These are phyloP conservation scores for Blastobasis lacticolella DNA, from an alignment of 2,888 invertebrate species.

Conservation along the genomic window DNA sequence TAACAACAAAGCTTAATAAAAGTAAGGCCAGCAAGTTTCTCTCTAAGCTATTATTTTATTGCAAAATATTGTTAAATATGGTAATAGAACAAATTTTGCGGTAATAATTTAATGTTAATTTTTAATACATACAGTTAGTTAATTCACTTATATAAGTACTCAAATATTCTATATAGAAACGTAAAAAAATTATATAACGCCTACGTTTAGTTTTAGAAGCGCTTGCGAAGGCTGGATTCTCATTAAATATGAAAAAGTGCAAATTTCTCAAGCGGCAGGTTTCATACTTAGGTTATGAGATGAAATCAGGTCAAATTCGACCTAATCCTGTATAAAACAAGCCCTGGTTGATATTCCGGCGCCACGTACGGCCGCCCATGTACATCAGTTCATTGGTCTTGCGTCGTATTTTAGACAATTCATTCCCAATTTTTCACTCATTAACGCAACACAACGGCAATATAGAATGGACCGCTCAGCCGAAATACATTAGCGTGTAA, in stretches of 20 bases:
- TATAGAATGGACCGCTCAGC: constrained; percentile 14
- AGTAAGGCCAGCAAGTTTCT: too few relatives aligned
- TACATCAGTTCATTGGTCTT: constrained; percentile 18
- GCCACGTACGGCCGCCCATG: constrained; percentile 19
- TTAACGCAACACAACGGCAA: constrained; percentile 14
- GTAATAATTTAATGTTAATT: too few relatives aligned
- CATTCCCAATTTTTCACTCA: constrained; percentile 17
- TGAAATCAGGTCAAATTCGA: constrained; percentile 18
- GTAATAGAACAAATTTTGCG: too few relatives aligned
- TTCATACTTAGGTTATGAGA: constrained; percentile 23
- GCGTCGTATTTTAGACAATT: constrained; percentile 15
- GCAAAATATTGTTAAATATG: too few relatives aligned
- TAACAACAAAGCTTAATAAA: too few relatives aligned
- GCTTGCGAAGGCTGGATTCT: constrained; percentile 21
- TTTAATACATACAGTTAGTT: too few relatives aligned
- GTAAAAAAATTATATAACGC: neutral
- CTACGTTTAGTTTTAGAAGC: constrained; percentile 18
- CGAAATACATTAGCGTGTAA: constrained; percentile 13
- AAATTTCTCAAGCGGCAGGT: constrained; percentile 18
- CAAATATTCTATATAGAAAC: too few relatives aligned
- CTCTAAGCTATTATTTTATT: too few relatives aligned
- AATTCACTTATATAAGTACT: too few relatives aligned
- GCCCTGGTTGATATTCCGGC: constrained; percentile 21
- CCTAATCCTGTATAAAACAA: constrained; percentile 23
- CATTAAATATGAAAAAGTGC: constrained; percentile 21